These are phyloP conservation scores for Megaceryle maxima DNA, from an alignment of 2,113 vertebrate species.

Conservation along the genomic window DNA sequence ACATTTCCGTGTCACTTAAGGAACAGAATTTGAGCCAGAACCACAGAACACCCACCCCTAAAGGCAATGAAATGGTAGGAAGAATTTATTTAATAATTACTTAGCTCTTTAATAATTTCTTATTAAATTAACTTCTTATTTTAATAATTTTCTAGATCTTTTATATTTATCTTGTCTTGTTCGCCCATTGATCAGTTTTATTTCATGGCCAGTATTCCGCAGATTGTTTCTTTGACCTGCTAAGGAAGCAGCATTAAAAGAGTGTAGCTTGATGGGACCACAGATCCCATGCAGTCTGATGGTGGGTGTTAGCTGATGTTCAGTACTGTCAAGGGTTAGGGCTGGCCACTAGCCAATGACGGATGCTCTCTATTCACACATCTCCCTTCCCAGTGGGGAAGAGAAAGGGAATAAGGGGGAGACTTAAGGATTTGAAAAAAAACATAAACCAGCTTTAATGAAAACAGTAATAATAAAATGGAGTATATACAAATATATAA, in stretches of 20 bases:
- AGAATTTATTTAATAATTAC: neutral
- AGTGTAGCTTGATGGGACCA: neutral
- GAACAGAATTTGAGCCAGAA: neutral
- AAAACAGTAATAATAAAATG: too few relatives aligned
- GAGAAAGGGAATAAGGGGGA: too few relatives aligned
- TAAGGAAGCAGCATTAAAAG: neutral
- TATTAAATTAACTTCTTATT: neutral
- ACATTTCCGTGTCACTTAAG: neutral
- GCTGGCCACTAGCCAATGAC: too few relatives aligned
- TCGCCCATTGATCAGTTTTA: neutral
- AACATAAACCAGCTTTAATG: too few relatives aligned
- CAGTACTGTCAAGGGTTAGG: neutral
- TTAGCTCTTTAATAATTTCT: neutral
- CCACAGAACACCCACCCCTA: rapidly evolving
- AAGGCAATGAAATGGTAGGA: neutral
- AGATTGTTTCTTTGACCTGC: neutral
- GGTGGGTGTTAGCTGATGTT: neutral
- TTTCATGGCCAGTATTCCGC: neutral
- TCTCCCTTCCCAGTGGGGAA: too few relatives aligned
- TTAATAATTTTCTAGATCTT: neutral
- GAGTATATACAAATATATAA: too few relatives aligned
- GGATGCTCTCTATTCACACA: too few relatives aligned
- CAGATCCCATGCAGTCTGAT: neutral
- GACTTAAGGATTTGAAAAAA: too few relatives aligned
- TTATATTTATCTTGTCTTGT: neutral